These are phyloP conservation scores for Limulus polyphemus DNA, from an alignment of 2,888 invertebrate species.

Conservation along the genomic window DNA sequence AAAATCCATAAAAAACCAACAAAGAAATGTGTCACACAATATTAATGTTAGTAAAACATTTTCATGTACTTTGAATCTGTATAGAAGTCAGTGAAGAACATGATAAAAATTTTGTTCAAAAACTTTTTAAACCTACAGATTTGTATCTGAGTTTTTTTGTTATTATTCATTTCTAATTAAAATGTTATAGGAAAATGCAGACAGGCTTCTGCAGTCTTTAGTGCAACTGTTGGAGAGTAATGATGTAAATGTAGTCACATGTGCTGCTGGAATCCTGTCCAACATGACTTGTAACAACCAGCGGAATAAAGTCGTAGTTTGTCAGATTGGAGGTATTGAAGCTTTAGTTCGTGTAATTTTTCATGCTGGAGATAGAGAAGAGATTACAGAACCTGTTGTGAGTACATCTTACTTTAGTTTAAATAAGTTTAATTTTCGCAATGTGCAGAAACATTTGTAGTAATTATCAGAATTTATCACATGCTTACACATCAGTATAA, in stretches of 20 bases:
- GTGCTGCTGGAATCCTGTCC: constrained; percentile 93
- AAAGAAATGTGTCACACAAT: too few relatives aligned
- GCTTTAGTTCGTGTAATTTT: constrained; percentile 86
- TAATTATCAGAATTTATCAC: too few relatives aligned
- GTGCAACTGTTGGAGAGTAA: constrained; percentile 80
- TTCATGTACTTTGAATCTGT: too few relatives aligned
- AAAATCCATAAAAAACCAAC: too few relatives aligned
- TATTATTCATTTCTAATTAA: not conserved
- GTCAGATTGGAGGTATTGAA: constrained; percentile 91
- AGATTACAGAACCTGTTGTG: constrained; percentile 90
- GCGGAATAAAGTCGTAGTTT: constrained; percentile 75
- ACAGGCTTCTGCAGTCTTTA: constrained; percentile 68
- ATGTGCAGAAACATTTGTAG: too few relatives aligned
- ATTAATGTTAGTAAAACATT: too few relatives aligned
- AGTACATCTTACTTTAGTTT: not conserved
- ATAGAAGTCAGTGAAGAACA: too few relatives aligned
- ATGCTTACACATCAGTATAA: too few relatives aligned
- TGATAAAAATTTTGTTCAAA: too few relatives aligned
- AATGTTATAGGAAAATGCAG: constrained; percentile 62
- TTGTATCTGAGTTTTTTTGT: too few relatives aligned
- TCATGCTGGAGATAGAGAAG: constrained; percentile 85
- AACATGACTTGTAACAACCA: constrained; percentile 99
- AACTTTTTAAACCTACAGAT: too few relatives aligned
- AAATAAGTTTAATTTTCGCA: too few relatives aligned
- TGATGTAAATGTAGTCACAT: constrained; percentile 92